Base-by-base conservation (phyloP, 2,888 invertebrate genomes). In the Ceriagrion tenellum region DNA sequence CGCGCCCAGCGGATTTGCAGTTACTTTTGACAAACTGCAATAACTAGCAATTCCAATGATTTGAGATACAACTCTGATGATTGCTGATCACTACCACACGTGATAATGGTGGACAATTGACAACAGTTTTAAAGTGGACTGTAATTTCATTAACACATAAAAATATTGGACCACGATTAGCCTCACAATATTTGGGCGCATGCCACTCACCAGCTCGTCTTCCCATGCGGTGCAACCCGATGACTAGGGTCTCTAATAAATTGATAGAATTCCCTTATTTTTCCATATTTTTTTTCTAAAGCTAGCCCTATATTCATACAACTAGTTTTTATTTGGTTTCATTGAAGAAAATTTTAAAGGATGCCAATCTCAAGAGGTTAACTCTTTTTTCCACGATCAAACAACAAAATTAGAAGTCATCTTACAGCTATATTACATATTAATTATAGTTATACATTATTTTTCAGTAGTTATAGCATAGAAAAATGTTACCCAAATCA, bases 371-470 rank as follows among this genome's bases (percentile, higher is more conserved):
- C 74, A 30, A 30, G n/a, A 74, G 16, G 20, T 10, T 12, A 13
- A n/a, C 10, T 16, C 81, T 81, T 81, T 35, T 16, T 81, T 81
- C n/a, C 30, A 35, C 35, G 35, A 35, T 81, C 30, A 2, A 35
- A 81, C 35, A 13, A 13, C 13, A 69, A 35, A 35, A 81, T 81
- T 8, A 81, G 35, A n/a, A n/a, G n/a, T 81, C 35, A 81, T 81
- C 81, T 81, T 81, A 81, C 81, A 81, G 16, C 81, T 81, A 81
- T 81, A 81, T 81, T 81, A 81, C 81, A 81, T 81, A 81, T 81
- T 81, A 81, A 81, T 81, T 81, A 81, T 35, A 81, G 16, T 35
- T 81, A 81, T 35, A 81, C 81, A 35, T 81, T 81, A 6, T 69
- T 69, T 81, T 81, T 16, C 30, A 81, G 6, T 12, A 6, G 35